These are phyloP conservation scores for Phrynocephalus vlangalii DNA, from an alignment of 2,797 vertebrate species.

Conservation along the genomic window DNA sequence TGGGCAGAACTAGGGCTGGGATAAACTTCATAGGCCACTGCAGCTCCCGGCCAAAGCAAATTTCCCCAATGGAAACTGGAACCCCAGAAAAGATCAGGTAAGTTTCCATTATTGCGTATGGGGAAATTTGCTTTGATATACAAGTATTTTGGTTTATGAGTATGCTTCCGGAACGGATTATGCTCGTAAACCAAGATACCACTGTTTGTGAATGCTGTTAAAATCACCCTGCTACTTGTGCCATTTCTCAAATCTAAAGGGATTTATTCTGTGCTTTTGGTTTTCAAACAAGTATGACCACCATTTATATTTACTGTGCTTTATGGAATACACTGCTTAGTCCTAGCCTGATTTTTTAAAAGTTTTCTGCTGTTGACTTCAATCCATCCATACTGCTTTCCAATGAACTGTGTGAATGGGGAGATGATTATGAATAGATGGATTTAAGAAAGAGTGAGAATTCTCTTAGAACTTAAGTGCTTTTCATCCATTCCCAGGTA, in stretches of 20 bases:
- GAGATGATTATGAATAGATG: neutral
- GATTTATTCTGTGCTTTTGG: neutral
- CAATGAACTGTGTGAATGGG: neutral
- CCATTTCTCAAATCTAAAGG: neutral
- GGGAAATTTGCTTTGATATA: too few relatives aligned
- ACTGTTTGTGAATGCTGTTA: neutral
- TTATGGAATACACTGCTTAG: neutral
- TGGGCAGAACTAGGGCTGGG: too few relatives aligned
- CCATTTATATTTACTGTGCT: neutral
- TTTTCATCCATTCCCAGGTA: neutral
- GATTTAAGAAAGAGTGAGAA: neutral
- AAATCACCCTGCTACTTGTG: neutral
- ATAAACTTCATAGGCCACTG: too few relatives aligned
- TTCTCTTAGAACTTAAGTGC: neutral
- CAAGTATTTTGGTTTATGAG: too few relatives aligned
- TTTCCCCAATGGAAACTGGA: too few relatives aligned
- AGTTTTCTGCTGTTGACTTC: neutral
- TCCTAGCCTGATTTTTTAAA: neutral
- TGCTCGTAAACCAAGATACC: too few relatives aligned
- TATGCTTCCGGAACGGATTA: too few relatives aligned
- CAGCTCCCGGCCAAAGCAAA: too few relatives aligned
- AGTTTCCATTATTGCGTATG: too few relatives aligned
- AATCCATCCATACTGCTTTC: neutral
- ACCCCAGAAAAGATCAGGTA: too few relatives aligned
- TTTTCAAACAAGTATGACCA: neutral